Conservation (phyloP, 2,113 vertebrate species). For the Protobothrops mucrosquamatus region DNA sequence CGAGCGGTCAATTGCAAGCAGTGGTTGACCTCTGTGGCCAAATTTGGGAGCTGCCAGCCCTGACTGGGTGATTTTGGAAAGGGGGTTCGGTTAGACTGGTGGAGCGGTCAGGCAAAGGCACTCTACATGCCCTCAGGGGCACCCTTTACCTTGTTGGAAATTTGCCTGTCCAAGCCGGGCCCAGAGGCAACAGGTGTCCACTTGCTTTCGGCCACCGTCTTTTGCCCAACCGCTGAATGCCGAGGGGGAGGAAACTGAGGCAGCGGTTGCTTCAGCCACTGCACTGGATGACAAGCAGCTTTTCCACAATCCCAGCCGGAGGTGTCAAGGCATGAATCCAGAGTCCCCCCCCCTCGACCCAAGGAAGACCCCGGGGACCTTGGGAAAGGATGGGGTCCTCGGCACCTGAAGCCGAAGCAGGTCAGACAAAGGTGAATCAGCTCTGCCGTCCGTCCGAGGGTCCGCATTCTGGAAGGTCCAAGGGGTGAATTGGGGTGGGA, state of each 20-base stretch:
- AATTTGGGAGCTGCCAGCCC: neutral
- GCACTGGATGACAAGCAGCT: neutral
- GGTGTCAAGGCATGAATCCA: neutral
- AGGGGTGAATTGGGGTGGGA: no score
- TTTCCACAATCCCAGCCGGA: neutral
- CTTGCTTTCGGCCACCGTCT: neutral
- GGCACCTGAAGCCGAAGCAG: neutral
- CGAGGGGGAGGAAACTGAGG: neutral
- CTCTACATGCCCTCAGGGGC: neutral
- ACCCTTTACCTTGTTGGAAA: neutral
- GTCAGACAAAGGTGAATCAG: neutral
- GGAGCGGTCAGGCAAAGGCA: neutral
- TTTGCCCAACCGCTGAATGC: neutral
- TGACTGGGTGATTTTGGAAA: neutral
- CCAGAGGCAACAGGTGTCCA: neutral
- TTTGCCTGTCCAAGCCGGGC: no score
- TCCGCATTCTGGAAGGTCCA: accelerated
- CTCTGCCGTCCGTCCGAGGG: no score
- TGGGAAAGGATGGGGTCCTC: neutral
- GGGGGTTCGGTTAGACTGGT: neutral
- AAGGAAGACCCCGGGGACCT: neutral
- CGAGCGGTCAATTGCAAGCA: neutral
- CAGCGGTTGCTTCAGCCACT: neutral
- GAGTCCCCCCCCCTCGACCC: neutral
- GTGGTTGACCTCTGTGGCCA: neutral